A percentile compares a stretch with the other conserved stretches of the same genome.
Evolutionary conservation across 2,113 vertebrate species (phyloP).

Genomic region (Orientallactaga bullata): DNA sequence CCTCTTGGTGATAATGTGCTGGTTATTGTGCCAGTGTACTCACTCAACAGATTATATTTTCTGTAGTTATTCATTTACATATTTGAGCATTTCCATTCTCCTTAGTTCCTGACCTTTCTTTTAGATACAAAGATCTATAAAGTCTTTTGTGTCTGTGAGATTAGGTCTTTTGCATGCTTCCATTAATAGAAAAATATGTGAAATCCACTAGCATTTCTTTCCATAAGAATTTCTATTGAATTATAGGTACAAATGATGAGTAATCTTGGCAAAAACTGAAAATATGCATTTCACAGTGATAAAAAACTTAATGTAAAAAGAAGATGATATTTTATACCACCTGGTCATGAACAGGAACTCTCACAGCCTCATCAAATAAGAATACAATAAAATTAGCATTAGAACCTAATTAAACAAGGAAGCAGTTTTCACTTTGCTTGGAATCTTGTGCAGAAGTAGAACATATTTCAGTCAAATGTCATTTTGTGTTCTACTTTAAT

Average conservation of each 20-base stretch:
- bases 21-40: background rate
- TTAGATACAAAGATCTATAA: background rate
- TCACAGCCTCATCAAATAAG: slow-evolving; percentile 71
- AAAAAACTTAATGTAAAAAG: slow-evolving; percentile 66
- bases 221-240: slow-evolving; percentile 55
- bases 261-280: slow-evolving; percentile 61
- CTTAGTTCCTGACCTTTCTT: background rate
- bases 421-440: slow-evolving; percentile 75
- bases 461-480: slow-evolving; percentile 72
- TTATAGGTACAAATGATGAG: slow-evolving; percentile 60
- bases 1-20: background rate
- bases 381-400: slow-evolving; percentile 83
- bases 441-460: slow-evolving; percentile 78
- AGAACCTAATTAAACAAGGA: slow-evolving; percentile 84
- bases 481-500: slow-evolving; percentile 80
- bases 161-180: background rate
- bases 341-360: slow-evolving; percentile 80
- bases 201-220: slow-evolving; percentile 58
- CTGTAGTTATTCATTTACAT: background rate
- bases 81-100: background rate
- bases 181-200: slow-evolving; percentile 29
- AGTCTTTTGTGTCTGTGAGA: background rate
- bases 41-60: background rate
- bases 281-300: slow-evolving; percentile 74
- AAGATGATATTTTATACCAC: slow-evolving; percentile 66